Evolutionary conservation across 2,113 vertebrate species (phyloP).

Genomic region (Jacana jacana): DNA sequence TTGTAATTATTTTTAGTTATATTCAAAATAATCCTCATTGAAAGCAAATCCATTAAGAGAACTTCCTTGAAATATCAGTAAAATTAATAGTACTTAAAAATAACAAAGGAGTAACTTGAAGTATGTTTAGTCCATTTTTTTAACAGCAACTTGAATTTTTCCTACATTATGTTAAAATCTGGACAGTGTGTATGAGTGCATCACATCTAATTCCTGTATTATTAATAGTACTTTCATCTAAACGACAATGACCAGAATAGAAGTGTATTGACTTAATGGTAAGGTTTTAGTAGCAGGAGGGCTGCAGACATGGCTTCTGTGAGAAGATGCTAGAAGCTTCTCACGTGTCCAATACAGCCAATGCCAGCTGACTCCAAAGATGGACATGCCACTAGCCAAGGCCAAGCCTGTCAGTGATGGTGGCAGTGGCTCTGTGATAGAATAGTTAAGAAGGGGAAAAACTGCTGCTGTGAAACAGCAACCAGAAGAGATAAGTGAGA

Average conservation of each 20-base stretch:
- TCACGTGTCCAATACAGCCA: neutral
- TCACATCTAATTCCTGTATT: neutral
- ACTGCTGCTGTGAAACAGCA: neutral
- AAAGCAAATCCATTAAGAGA: neutral
- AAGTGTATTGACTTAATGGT: neutral
- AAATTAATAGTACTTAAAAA: neutral
- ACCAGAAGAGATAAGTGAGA: neutral
- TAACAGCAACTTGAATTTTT: neutral
- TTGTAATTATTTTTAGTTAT: neutral
- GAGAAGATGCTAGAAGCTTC: neutral
- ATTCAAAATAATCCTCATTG: neutral
- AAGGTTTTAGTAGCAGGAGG: neutral
- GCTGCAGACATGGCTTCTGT: neutral
- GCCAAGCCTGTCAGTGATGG: accelerated
- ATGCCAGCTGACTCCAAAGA: neutral
- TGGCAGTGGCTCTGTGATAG: accelerated
- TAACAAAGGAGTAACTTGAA: neutral
- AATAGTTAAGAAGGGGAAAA: neutral
- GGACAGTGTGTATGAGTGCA: neutral
- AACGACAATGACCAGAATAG: neutral
- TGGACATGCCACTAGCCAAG: accelerated
- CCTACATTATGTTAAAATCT: neutral
- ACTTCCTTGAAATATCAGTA: neutral
- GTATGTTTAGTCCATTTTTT: neutral
- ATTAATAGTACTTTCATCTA: neutral